Evolutionary conservation across 2,888 invertebrate genomes (phyloP).

Genomic region (Busseola fusca): DNA sequence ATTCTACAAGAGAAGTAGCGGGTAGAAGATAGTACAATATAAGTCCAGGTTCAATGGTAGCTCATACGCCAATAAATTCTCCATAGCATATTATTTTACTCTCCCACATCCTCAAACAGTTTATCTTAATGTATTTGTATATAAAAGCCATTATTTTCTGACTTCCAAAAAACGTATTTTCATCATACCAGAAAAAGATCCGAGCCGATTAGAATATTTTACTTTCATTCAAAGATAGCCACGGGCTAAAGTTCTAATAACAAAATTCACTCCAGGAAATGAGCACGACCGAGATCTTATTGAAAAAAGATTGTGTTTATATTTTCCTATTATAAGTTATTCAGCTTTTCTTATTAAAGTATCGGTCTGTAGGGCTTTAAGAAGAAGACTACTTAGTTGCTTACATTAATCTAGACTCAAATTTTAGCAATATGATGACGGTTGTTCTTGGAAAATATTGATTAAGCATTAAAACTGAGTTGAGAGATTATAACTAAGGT

Average conservation of each 20-base stretch:
- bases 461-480: background rate
- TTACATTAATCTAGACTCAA: background rate
- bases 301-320: constrained; percentile 22
- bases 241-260: constrained; percentile 34
- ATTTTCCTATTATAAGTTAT: constrained; percentile 32
- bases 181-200: constrained; percentile 10
- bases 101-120: background rate
- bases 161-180: constrained; percentile 10
- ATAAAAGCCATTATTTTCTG: constrained; percentile 9
- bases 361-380: background rate
- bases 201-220: constrained; percentile 38
- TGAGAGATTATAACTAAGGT: background rate
- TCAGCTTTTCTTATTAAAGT: constrained; percentile 23
- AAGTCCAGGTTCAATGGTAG: background rate
- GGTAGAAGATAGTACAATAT: background rate
- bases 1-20: background rate
- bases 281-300: constrained; percentile 33
- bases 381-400: background rate
- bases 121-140: constrained; percentile 4
- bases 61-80: background rate
- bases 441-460: background rate
- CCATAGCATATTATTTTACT: background rate
- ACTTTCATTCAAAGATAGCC: constrained; percentile 17
- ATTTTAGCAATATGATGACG: background rate
- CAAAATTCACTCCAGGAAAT: constrained; percentile 46